Percentiles rank a stretch among this genome's conserved stretches.
Evolutionary conservation across 2,888 invertebrate genomes (phyloP).

Genomic region (Gortyna flavago): DNA sequence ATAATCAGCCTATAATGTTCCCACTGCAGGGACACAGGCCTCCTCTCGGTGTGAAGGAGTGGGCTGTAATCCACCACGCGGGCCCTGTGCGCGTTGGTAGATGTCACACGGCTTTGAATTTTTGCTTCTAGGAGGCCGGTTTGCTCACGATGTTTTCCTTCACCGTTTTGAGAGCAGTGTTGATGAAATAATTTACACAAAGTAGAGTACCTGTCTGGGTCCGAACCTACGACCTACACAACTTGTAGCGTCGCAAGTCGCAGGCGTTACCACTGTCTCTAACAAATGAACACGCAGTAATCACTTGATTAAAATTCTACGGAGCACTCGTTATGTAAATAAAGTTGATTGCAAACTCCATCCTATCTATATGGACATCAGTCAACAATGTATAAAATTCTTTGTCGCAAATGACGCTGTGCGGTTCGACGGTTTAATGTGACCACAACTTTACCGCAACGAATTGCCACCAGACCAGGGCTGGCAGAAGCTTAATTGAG

Average conservation of each 20-base stretch:
- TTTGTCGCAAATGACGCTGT: conserved; percentile 73
- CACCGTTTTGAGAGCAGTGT: background rate
- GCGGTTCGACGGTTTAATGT: conserved; percentile 77
- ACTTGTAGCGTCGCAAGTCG: background rate
- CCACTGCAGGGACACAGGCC: too few relatives aligned
- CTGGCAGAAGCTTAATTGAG: conserved; percentile 79
- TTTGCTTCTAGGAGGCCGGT: too few relatives aligned
- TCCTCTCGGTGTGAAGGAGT: too few relatives aligned
- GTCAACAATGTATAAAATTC: conserved; percentile 65
- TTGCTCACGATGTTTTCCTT: background rate
- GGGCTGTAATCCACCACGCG: too few relatives aligned
- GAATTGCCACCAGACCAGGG: conserved; percentile 76
- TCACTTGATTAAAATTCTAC: conserved; percentile 56
- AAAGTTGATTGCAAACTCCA: conserved; percentile 52
- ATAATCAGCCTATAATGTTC: too few relatives aligned
- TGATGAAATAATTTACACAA: too few relatives aligned
- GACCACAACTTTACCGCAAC: conserved; percentile 77
- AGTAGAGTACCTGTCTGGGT: background rate
- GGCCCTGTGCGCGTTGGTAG: too few relatives aligned
- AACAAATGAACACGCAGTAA: conserved; percentile 39
- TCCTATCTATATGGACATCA: conserved; percentile 56
- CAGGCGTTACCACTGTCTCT: background rate
- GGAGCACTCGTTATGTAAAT: conserved; percentile 45
- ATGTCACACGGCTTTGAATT: too few relatives aligned
- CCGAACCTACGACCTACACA: background rate